Base-by-base conservation (phyloP, 2,797 vertebrate species). In the Poeciliopsis infans region DNA sequence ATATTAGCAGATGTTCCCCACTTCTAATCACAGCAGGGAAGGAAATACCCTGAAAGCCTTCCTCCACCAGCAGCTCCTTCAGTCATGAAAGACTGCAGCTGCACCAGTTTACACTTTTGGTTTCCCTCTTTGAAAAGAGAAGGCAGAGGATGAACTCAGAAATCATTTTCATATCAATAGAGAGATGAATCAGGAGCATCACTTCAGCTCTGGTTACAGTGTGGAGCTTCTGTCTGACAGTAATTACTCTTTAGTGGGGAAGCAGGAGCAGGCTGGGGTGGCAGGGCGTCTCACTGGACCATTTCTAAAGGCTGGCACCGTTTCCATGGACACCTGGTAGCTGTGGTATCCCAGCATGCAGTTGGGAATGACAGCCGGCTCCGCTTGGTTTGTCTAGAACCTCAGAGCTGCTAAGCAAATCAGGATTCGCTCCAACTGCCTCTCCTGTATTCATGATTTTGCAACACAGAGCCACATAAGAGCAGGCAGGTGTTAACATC, bases 271-370 rank as follows among this genome's bases (percentile, higher is more conserved):
- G 81, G 83, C 78, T 0, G 33, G 57, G 81, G 79, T 45, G 51
- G 43, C 36, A 72, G 74, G 55, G 68, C n/a, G 80, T 94, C 93
- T 95, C 93, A 46, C 79, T 90, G 90, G 94, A 85, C 91, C 94
- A 93, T 93, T 94, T 76, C 79, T 81, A 84, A 79, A 74, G 61
- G 83, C 86, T 92, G 93, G 87, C 88, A 87, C 77, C 6, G 89
- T 94, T 94, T 89, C 92, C 90, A 91, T 85, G 88, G 91, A 92
- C 92, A 95, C 94, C 91, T 93, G 94, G 91, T 75, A 79, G 83
- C 86, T 91, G 75, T 84, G 81, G 83, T 81, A 85, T 92, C 91
- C 86, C 90, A 89, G 88, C 86, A 82, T 88, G 91, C 88, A 76
- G 88, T 84, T 78, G 75, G 88, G 90, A 90, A 86, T 85, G 91